phyloP scores from a whole-genome alignment of 2,888 invertebrate genomes.

The Trichogramma dendrolimi region DNA sequence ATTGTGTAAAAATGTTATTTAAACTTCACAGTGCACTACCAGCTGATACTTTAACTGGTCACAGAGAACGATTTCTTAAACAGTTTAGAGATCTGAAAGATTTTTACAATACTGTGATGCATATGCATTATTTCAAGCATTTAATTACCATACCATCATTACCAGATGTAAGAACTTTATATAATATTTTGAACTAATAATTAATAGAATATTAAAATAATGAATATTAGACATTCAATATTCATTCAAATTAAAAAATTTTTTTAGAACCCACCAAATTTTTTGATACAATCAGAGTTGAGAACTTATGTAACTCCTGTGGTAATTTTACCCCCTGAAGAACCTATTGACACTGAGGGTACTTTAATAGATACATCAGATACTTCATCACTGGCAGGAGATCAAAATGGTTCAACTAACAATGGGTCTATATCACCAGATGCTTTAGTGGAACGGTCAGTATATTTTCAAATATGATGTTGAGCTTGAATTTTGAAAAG shows the following conservation, averaged over 20 bases:
- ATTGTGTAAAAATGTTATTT: conserved; percentile 93
- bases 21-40: conserved; percentile 87
- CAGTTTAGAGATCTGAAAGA: conserved; percentile 83
- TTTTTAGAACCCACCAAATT: conserved; percentile 82
- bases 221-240: conserved; percentile 17
- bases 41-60: conserved; percentile 85
- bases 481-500: neutral
- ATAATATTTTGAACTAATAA: conserved; percentile 18
- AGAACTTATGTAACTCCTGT: conserved; percentile 92
- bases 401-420: conserved; percentile 42
- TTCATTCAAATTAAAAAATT: conserved; percentile 4
- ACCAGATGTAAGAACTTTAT: conserved; percentile 66
- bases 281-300: conserved; percentile 86
- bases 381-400: conserved; percentile 51
- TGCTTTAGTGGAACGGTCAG: conserved; percentile 51
- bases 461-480: neutral
- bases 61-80: conserved; percentile 81
- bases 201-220: conserved; percentile 7
- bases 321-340: conserved; percentile 74
- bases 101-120: conserved; percentile 90
- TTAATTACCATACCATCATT: conserved; percentile 88
- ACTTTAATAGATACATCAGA: conserved; percentile 69
- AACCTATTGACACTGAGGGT: conserved; percentile 58
- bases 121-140: conserved; percentile 95
- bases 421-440: conserved; percentile 56